Evolutionary conservation across 2,113 vertebrate species (phyloP).

Genomic region (Serranochromis macrocephalus): DNA sequence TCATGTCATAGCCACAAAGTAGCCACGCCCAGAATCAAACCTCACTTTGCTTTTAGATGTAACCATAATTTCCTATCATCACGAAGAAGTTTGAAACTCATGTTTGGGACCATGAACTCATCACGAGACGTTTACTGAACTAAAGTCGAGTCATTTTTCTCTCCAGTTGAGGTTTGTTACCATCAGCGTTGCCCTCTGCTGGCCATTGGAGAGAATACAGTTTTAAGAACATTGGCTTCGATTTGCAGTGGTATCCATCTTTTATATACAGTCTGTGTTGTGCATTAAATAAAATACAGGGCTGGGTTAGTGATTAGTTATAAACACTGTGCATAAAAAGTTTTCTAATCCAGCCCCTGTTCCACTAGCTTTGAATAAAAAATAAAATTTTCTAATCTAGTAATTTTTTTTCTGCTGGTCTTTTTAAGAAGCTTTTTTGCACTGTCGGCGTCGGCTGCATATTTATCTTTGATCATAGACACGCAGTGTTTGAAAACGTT

Average conservation of each 20-base stretch:
- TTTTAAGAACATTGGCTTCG: neutral
- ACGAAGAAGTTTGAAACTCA: neutral
- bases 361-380: neutral
- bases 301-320: neutral
- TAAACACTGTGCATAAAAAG: neutral
- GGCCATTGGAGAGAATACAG: neutral
- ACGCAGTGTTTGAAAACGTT: neutral
- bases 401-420: neutral
- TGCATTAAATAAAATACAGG: neutral
- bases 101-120: neutral
- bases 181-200: neutral
- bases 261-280: neutral
- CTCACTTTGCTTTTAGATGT: neutral
- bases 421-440: neutral
- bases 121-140: neutral
- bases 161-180: neutral
- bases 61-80: neutral
- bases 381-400: fast-evolving
- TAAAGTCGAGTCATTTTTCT: fast-evolving
- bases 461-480: neutral
- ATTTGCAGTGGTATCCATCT: neutral
- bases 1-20: neutral
- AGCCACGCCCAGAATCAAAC: neutral
- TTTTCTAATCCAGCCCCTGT: neutral
- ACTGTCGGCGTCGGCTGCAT: fast-evolving